Percentiles rank a stretch among this genome's conserved stretches.
phyloP scores from a whole-genome alignment of 30 jellyfish, hydroid and myxozoan species.

The Euphysa ruthae region DNA sequence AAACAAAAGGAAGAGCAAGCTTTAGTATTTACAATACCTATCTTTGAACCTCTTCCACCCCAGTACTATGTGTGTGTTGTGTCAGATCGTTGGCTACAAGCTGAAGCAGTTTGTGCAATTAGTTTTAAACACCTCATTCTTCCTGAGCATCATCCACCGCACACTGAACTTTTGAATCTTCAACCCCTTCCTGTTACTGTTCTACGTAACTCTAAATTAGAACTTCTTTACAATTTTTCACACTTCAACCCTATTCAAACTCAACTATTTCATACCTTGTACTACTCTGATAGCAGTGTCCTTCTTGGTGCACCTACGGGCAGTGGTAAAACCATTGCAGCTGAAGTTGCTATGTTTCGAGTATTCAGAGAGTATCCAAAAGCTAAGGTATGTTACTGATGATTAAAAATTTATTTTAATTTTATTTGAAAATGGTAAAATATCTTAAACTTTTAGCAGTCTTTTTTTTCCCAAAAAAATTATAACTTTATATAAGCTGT shows the following conservation, averaged over 20 bases:
- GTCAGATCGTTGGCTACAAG: constrained; percentile 95
- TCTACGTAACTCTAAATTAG: constrained; percentile 55
- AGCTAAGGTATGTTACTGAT: constrained; percentile 72
- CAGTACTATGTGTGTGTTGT: constrained; percentile 90
- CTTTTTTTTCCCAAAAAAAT: no score
- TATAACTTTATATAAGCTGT: no score
- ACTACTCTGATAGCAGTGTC: constrained; percentile 83
- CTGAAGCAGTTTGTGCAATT: constrained; percentile 92
- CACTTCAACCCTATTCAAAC: constrained; percentile 99
- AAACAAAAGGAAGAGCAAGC: constrained; percentile 71
- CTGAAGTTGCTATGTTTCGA: constrained; percentile 92
- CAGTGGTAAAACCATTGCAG: constrained; percentile 98
- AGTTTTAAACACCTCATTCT: constrained; percentile 81
- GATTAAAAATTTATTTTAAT: no score
- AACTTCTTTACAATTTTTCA: constrained; percentile 55
- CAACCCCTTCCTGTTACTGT: constrained; percentile 92
- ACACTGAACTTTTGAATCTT: constrained; percentile 81
- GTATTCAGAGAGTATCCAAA: constrained; percentile 81
- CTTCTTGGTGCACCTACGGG: constrained; percentile 99
- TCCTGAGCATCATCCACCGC: constrained; percentile 95
- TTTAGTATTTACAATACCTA: constrained; percentile 86
- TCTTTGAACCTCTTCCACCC: constrained; percentile 95
- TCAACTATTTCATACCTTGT: constrained; percentile 90
- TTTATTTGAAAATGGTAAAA: no score
- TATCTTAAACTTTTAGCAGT: no score